Percentiles rank a stretch among this genome's conserved stretches.
phyloP scores from a whole-genome alignment of 1,140 invertebrate species.

The Carposina sasakii region DNA sequence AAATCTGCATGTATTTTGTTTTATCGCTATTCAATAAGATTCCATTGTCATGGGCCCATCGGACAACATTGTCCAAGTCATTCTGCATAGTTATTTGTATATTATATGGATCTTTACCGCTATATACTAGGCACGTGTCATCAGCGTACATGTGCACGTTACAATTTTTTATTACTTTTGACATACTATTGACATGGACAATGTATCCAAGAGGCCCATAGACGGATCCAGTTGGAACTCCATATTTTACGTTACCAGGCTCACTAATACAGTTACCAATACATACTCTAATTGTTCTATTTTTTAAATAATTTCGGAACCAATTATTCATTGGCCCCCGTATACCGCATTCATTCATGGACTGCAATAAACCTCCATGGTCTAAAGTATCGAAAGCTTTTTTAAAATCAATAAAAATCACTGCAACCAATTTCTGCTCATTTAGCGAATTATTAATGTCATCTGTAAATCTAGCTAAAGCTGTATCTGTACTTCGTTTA shows the following conservation, averaged over 20 bases:
- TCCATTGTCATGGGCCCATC: slow-evolving; percentile 3
- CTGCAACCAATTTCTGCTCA: slow-evolving; percentile 6
- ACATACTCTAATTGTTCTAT: background rate
- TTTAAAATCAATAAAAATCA: slow-evolving; percentile 13
- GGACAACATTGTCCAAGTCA: background rate
- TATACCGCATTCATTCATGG: slow-evolving; percentile 12
- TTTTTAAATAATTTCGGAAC: slow-evolving; percentile 4
- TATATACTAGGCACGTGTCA: background rate
- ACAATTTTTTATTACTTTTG: slow-evolving; percentile 5
- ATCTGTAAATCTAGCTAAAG: slow-evolving; percentile 6
- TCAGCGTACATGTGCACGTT: slow-evolving; percentile 3
- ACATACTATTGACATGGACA: slow-evolving; percentile 21
- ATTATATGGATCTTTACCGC: background rate
- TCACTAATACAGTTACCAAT: slow-evolving; percentile 4
- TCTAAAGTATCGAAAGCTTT: slow-evolving; percentile 16
- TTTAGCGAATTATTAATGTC: slow-evolving; percentile 1
- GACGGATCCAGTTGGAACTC: slow-evolving; percentile 21
- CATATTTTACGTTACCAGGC: background rate
- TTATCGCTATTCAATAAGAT: slow-evolving; percentile 1
- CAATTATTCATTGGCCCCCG: slow-evolving; percentile 8
- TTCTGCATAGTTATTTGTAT: background rate
- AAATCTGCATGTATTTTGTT: background rate
- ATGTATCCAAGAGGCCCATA: slow-evolving; percentile 16
- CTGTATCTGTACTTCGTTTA: background rate
- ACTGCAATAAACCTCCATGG: slow-evolving; percentile 7